A percentile compares a stretch with the other conserved stretches of the same genome.
Conservation (phyloP, 2,888 invertebrate species). For the Mesochorus sp. region DNA sequence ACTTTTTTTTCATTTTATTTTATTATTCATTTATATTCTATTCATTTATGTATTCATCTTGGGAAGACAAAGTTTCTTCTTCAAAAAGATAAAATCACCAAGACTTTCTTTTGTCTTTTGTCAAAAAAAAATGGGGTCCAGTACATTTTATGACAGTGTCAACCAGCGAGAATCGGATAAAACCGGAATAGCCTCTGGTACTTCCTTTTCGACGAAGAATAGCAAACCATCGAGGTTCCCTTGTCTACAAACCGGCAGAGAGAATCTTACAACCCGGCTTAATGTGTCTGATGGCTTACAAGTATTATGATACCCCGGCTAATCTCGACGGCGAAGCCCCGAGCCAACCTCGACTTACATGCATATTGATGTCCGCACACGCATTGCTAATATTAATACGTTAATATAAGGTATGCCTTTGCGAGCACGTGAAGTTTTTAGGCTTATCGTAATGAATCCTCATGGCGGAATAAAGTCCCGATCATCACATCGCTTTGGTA, state of each 20-base stretch:
- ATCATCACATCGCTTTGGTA: no score
- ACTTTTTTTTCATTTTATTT: no score
- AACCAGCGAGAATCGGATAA: conserved; percentile 68
- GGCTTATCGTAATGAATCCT: no score
- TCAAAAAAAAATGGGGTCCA: no score
- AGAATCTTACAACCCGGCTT: conserved; percentile 80
- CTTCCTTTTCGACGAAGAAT: conserved; percentile 64
- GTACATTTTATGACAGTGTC: no score
- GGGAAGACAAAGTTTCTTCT: no score
- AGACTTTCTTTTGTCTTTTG: no score
- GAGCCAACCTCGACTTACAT: conserved; percentile 71
- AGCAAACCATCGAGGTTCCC: background rate
- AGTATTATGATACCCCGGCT: conserved; percentile 79
- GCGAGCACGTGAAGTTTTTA: background rate
- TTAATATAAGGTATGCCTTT: conserved; percentile 1
- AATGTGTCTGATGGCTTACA: conserved; percentile 76
- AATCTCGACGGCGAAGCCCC: conserved; percentile 78
- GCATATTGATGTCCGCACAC: conserved; percentile 73
- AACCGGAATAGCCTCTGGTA: conserved; percentile 70
- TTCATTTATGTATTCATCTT: no score
- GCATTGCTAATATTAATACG: conserved; percentile 67
- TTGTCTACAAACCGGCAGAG: conserved; percentile 33
- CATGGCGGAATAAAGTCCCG: no score
- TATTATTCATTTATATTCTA: no score
- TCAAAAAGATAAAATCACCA: no score